Base-by-base conservation (phyloP, 2,888 invertebrate species). In the Chouioia cunea region DNA sequence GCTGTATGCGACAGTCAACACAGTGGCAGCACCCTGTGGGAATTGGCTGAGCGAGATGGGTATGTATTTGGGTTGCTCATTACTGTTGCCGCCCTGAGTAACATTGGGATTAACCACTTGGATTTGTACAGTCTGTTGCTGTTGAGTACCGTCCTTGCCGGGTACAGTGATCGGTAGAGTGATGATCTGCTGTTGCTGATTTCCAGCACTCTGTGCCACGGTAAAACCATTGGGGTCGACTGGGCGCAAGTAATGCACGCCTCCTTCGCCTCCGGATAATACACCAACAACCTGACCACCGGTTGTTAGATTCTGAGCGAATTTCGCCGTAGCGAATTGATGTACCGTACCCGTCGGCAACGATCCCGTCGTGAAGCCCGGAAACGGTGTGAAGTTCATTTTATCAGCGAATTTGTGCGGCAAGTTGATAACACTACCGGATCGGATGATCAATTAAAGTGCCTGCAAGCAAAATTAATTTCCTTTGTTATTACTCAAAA, bases 321-420 rank as follows among this genome's bases (percentile, higher is more conserved):
- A 89, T 83, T 93, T 93, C 1, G 91, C 88, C 20, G 91, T 88
- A 20, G 89, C 86, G 80, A 90, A 90, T 80, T 90, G 89, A 74
- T 88, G 87, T 70, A 88, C 77, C 83, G 90, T 84, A 81, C 88
- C 89, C 82, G 91, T 87, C 48, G 92, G 90, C 77, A 90, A 80
- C 44, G 89, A 88, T 54, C 89, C 88, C 53, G 89, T 88, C 23
- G 89, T 88, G 74, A 90, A 90, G 83, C 91, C 85, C 81, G 89
- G 87, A 84, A 93, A 93, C 74, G 93, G 90, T 73, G 92, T 90
- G 84, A 93, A 93, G 87, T 93, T 94, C 93, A 94, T 94, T 68
- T 27, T 18, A 14, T 4, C 16, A 46, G 36, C 88, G 89, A 53
- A 63, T 53, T 52, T 46, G 58, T 4, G 6, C 4, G 27, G 27